These are phyloP conservation scores for Scaptodrosophila lebanonensis DNA, from an alignment of 1,140 invertebrate genomes.

Conservation along the genomic window DNA sequence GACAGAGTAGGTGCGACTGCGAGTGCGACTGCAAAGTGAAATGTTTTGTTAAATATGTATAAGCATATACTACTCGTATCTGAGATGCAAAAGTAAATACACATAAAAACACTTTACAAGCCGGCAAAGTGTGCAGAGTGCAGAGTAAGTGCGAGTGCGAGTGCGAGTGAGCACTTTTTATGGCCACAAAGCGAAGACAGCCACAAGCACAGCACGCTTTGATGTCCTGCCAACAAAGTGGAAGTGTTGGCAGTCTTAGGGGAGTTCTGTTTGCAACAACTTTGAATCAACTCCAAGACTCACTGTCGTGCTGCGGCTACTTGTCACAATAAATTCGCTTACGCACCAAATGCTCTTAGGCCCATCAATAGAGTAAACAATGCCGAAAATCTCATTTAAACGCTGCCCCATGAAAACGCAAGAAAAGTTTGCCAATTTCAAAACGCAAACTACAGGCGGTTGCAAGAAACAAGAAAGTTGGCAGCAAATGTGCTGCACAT, in stretches of 20 bases:
- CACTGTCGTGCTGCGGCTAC: no score
- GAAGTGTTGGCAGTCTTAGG: no score
- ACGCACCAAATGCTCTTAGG: neutral
- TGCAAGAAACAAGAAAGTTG: slow-evolving; percentile 43
- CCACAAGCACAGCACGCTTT: no score
- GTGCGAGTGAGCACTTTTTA: no score
- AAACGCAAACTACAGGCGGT: slow-evolving; percentile 20
- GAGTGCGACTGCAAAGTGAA: slow-evolving; percentile 9
- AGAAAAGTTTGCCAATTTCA: slow-evolving; percentile 34
- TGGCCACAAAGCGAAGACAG: no score
- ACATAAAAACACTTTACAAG: slow-evolving; percentile 49
- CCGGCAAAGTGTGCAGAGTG: neutral
- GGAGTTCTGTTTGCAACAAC: no score
- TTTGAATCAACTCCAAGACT: no score
- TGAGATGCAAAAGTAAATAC: slow-evolving; percentile 9
- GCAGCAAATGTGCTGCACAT: slow-evolving; percentile 10
- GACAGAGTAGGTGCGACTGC: no score
- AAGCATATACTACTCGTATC: slow-evolving; percentile 25
- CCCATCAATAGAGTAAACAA: slow-evolving; percentile 15
- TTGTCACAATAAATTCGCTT: no score
- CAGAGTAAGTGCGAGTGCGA: no score
- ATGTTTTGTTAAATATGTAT: slow-evolving; percentile 9
- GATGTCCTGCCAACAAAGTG: no score
- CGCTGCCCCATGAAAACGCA: slow-evolving; percentile 42
- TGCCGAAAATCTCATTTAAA: slow-evolving; percentile 22